Conservation (phyloP, 2,888 invertebrate genomes). For the Phyllotreta striolata region DNA sequence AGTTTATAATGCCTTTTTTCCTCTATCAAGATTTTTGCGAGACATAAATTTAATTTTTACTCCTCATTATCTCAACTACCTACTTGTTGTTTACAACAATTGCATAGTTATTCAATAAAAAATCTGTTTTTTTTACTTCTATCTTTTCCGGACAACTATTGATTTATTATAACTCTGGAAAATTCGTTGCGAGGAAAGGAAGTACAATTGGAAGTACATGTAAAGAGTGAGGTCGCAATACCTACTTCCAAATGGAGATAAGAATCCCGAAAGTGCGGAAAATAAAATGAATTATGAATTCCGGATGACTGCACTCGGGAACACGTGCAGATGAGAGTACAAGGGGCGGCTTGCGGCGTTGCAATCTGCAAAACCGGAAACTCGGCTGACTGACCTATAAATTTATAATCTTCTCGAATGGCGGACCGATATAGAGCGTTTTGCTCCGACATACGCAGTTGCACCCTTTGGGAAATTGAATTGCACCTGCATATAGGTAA, state of each 20-base stretch:
- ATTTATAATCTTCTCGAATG: constrained; percentile 53
- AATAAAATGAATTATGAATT: constrained; percentile 55
- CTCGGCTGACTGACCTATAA: constrained; percentile 53
- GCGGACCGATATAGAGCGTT: constrained; percentile 25
- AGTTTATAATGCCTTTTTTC: constrained; percentile 26
- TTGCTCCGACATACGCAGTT: no score
- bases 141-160: no score
- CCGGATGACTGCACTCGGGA: constrained; percentile 52
- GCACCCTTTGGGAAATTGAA: no score
- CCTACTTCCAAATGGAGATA: constrained; percentile 5
- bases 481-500: no score
- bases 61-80: not conserved
- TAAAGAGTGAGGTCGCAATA: no score
- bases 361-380: constrained; percentile 56
- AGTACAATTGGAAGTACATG: no score
- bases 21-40: constrained; percentile 1
- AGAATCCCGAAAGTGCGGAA: constrained; percentile 45
- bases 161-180: no score
- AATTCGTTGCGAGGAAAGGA: no score
- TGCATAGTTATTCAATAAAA: no score
- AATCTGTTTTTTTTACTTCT: no score
- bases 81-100: no score
- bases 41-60: not conserved
- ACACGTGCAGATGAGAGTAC: constrained; percentile 48
- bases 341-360: constrained; percentile 31